phyloP scores from a whole-genome alignment of 2,888 invertebrate species.

The Drosophila sordidula region DNA sequence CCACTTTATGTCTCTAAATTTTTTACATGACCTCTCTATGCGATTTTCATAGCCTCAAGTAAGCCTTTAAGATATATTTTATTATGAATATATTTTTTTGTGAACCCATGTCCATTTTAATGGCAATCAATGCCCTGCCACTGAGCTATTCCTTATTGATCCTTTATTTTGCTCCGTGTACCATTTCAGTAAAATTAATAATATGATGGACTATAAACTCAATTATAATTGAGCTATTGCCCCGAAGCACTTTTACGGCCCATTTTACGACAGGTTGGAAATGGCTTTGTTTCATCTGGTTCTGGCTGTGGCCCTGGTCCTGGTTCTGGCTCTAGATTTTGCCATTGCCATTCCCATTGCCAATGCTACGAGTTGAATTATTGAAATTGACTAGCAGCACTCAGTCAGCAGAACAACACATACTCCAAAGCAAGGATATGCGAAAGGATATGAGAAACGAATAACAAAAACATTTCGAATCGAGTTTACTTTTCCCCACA shows the following conservation, averaged over 20 bases:
- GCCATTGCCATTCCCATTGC: slow-evolving; percentile 13
- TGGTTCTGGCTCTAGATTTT: slow-evolving; percentile 5
- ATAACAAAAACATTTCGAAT: slow-evolving; percentile 53
- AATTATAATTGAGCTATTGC: slow-evolving; percentile 41
- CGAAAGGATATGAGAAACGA: slow-evolving; percentile 27
- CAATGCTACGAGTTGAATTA: slow-evolving; percentile 60
- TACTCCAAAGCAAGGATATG: slow-evolving; percentile 7
- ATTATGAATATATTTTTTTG: neutral
- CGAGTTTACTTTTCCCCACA: slow-evolving; percentile 44
- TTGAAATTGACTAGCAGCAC: slow-evolving; percentile 69
- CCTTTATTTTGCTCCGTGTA: neutral
- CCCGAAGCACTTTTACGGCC: slow-evolving; percentile 45
- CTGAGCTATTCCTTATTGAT: neutral
- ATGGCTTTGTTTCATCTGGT: slow-evolving; percentile 49
- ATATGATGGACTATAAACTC: slow-evolving; percentile 34
- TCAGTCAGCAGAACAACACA: slow-evolving; percentile 42
- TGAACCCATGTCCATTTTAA: neutral
- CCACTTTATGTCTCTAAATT: too few relatives aligned
- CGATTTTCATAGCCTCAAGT: neutral
- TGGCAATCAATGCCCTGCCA: neutral
- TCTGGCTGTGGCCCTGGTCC: neutral
- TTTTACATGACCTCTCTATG: neutral
- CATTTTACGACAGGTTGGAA: slow-evolving; percentile 42
- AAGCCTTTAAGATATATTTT: neutral
- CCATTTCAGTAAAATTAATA: slow-evolving; percentile 5